A percentile compares a stretch with the other conserved stretches of the same genome.
Evolutionary conservation across 2,113 vertebrate genomes (phyloP).

Genomic region (Leptocoma aspasia): DNA sequence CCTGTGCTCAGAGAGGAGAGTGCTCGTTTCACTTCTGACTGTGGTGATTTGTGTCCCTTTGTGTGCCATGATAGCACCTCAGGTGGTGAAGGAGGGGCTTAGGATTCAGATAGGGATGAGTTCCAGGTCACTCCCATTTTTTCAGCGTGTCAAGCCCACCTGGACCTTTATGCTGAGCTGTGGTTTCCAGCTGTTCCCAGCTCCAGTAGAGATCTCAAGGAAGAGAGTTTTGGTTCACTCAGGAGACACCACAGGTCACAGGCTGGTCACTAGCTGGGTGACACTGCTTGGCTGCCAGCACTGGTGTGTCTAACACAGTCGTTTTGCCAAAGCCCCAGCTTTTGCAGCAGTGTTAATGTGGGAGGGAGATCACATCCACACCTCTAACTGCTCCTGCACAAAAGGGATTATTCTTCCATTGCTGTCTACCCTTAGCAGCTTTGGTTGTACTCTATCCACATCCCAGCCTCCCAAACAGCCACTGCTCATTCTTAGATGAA

Average conservation of each 20-base stretch:
- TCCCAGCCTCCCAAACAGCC: background rate
- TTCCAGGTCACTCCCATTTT: background rate
- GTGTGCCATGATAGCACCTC: background rate
- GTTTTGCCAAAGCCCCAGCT: background rate
- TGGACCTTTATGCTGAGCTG: background rate
- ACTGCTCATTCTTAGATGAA: background rate
- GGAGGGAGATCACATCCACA: background rate
- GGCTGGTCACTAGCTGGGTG: background rate
- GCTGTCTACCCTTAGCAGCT: background rate
- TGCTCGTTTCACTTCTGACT: rapidly evolving
- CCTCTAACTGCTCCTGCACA: background rate
- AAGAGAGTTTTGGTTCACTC: background rate
- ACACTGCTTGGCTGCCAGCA: background rate
- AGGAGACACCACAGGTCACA: background rate
- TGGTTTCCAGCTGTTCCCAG: background rate
- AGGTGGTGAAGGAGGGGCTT: background rate
- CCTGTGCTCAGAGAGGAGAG: background rate
- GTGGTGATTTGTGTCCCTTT: background rate
- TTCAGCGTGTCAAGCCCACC: background rate
- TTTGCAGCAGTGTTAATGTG: background rate
- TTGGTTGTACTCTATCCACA: background rate
- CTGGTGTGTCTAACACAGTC: background rate
- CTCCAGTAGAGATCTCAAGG: background rate
- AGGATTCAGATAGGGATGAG: background rate
- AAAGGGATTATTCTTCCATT: background rate